Evolutionary conservation across 2,888 invertebrate species (phyloP), one percentile per base, ranked within the genome.

Genomic region (Temnothorax rugatulus): DNA sequence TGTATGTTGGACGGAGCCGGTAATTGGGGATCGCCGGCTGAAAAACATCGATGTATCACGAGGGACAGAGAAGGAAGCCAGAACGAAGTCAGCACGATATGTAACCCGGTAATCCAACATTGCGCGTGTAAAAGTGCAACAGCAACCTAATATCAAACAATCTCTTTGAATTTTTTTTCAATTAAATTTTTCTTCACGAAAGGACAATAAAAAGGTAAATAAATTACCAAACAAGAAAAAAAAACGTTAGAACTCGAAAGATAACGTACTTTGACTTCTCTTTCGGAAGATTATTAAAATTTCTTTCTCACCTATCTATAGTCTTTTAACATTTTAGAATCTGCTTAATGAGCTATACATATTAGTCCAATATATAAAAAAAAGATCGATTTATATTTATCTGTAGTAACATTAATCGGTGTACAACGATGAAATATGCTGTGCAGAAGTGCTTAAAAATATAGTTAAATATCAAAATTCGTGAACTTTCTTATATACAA

Each of bases 21-120:
- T 79, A 79, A 79, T 79, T 79, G 69, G 44, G 47, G 79, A 69
- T 79, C 34, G 59, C 2, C 29, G 44, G 69, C 15, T 47, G 69
- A 69, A 47, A 69, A 79, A 59, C 47, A 69, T 79, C 69, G 54
- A 44, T 38, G 21, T 15, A 50, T 63, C 47, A 47, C 29, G 50
- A 21, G 47, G 11, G 15, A 34, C n/a, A 9, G n/a, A 34, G 44
- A 54, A 18, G 1, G 47, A 41, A 41, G 44, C 44, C 34, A 41
- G 38, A 38, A 29, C 29, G 50, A 64, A 64, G 38, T 41, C 21
- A n/a, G 64, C 8, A 34, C 59, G 59, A 79, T 59, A 34, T 69
- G 69, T 57, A 44, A 68, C 34, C 52, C 41, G 18, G 41, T 54
- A 47, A 77, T 59, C 52, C 29, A 47, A 25, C 38, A 18, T 15